Percentiles rank a stretch among this genome's conserved stretches.
Conservation (phyloP, 2,888 invertebrate species). For the Cerceris rybyensis region DNA sequence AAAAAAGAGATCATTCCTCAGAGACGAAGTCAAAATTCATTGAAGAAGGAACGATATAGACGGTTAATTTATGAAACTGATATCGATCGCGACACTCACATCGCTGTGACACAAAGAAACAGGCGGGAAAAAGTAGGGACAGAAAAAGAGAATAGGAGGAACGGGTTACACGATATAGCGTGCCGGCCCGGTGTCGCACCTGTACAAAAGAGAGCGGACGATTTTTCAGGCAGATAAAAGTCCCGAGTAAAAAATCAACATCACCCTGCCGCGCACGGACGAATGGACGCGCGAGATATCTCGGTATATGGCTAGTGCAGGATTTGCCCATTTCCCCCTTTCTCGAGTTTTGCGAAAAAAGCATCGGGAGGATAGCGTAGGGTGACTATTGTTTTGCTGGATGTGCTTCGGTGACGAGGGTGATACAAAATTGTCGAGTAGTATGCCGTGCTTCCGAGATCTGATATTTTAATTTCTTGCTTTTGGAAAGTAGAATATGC, state of each 20-base stretch:
- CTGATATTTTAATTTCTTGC: slow-evolving; percentile 1
- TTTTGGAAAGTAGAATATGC: background rate
- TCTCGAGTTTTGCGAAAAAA: slow-evolving; percentile 36
- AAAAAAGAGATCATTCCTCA: background rate
- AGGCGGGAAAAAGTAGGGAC: slow-evolving; percentile 12
- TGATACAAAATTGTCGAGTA: slow-evolving; percentile 24
- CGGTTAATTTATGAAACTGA: slow-evolving; percentile 64
- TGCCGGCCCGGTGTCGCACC: slow-evolving; percentile 44
- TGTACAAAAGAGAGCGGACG: slow-evolving; percentile 56
- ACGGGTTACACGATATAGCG: slow-evolving; percentile 33
- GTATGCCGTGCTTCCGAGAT: background rate
- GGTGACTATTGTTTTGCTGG: slow-evolving; percentile 52
- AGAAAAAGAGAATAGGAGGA: slow-evolving; percentile 9
- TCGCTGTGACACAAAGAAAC: slow-evolving; percentile 48
- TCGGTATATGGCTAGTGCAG: slow-evolving; percentile 40
- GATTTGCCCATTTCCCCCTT: slow-evolving; percentile 60
- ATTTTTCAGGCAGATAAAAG: slow-evolving; percentile 67
- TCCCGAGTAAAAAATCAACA: slow-evolving; percentile 65
- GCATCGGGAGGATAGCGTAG: slow-evolving; percentile 11
- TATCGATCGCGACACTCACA: slow-evolving; percentile 59
- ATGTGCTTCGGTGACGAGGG: slow-evolving; percentile 4
- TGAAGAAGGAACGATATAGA: slow-evolving; percentile 2
- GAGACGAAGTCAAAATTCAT: background rate
- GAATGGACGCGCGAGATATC: slow-evolving; percentile 57
- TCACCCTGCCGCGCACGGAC: slow-evolving; percentile 39